Evolutionary conservation across 2,113 vertebrate genomes (phyloP).

Genomic region (Passer montanus): DNA sequence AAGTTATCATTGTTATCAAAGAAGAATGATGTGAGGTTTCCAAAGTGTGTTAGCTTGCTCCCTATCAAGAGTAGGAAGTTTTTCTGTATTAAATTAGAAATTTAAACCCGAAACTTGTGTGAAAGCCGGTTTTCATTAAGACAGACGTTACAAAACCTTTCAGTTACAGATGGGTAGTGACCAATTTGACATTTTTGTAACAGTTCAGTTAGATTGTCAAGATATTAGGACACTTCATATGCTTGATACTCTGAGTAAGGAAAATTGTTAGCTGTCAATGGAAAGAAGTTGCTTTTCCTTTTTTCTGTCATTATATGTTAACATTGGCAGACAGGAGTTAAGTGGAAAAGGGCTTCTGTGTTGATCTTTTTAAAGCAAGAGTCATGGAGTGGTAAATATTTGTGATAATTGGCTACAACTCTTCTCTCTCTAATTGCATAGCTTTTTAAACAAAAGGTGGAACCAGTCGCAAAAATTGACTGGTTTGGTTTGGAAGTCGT

Average conservation of each 20-base stretch:
- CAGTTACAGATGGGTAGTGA: background rate
- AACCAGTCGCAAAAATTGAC: background rate
- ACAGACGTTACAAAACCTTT: background rate
- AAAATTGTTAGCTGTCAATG: background rate
- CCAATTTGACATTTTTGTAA: background rate
- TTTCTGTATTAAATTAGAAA: background rate
- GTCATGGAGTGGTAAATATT: background rate
- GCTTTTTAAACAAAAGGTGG: background rate
- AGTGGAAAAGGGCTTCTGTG: background rate
- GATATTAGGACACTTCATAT: background rate
- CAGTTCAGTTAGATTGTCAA: background rate
- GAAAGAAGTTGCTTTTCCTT: background rate
- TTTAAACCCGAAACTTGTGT: background rate
- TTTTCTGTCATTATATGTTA: background rate
- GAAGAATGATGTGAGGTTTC: background rate
- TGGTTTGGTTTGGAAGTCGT: background rate
- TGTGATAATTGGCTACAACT: background rate
- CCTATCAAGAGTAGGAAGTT: background rate
- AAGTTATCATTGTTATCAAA: background rate
- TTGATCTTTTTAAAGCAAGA: background rate
- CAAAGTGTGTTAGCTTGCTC: background rate
- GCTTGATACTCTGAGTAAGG: background rate
- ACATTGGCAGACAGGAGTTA: background rate
- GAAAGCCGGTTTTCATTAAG: background rate
- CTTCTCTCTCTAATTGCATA: background rate